phyloP scores from a whole-genome alignment of 1,140 invertebrate species.

The Orius insidiosus region DNA sequence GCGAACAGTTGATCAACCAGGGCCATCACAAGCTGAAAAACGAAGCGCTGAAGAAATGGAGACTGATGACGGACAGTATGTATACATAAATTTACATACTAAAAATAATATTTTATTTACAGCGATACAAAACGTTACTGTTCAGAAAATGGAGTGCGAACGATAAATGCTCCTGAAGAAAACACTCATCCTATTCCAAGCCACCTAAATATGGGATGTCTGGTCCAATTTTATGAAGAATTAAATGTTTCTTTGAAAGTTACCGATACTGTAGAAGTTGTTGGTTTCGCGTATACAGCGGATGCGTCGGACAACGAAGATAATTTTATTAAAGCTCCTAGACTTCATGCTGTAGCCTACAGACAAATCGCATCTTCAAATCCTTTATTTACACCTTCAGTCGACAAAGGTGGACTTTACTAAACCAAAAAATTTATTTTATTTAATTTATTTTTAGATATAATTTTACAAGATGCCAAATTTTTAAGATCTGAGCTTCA shows the following conservation, averaged over 20 bases:
- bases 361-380: slow-evolving; percentile 40
- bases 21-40: neutral
- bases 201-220: neutral
- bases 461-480: slow-evolving; percentile 17
- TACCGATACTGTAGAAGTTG: slow-evolving; percentile 65
- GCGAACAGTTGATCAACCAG: no score
- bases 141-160: slow-evolving; percentile 14
- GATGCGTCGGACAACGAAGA: slow-evolving; percentile 30
- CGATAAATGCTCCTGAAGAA: no score
- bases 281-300: slow-evolving; percentile 50
- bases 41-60: slow-evolving; percentile 8
- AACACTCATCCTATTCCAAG: neutral
- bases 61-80: neutral
- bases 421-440: no score
- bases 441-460: slow-evolving; percentile 6
- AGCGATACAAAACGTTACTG: slow-evolving; percentile 14
- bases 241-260: slow-evolving; percentile 40
- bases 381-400: neutral
- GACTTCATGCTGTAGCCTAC: slow-evolving; percentile 47
- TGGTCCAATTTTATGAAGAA: slow-evolving; percentile 49
- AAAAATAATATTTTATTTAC: neutral
- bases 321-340: slow-evolving; percentile 57
- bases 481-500: slow-evolving; percentile 45
- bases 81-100: no score
- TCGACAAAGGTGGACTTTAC: no score